A percentile compares a stretch with the other conserved stretches of the same genome.
Evolutionary conservation across 2,888 invertebrate species (phyloP).

Genomic region (Pyrrhosoma nymphula): DNA sequence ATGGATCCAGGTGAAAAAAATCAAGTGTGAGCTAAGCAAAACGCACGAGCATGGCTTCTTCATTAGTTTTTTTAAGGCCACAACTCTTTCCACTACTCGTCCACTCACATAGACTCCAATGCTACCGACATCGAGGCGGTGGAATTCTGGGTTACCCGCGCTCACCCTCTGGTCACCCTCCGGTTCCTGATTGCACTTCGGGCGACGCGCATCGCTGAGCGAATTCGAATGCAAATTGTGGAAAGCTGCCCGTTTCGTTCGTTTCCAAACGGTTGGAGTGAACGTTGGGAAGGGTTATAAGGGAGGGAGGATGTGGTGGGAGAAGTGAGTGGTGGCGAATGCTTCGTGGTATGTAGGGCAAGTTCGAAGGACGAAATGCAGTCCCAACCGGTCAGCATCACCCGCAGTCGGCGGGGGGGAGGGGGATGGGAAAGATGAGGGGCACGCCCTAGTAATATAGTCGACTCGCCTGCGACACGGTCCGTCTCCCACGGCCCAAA

Average conservation of each 20-base stretch:
- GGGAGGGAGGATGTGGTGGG: background rate
- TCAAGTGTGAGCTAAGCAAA: background rate
- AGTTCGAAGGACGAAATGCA: slow-evolving; percentile 65
- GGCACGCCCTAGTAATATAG: background rate
- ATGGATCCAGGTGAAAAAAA: background rate
- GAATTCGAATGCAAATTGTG: slow-evolving; percentile 62
- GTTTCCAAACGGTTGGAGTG: background rate
- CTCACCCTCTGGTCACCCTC: background rate
- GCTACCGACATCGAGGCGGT: background rate
- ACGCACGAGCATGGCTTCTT: background rate
- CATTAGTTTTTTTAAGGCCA: background rate
- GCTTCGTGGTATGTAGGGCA: slow-evolving; percentile 60
- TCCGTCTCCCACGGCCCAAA: slow-evolving; percentile 33
- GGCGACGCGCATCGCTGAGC: background rate
- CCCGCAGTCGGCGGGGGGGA: background rate
- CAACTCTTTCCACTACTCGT: background rate
- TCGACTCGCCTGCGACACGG: slow-evolving; percentile 19
- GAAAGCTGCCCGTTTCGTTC: slow-evolving; percentile 9
- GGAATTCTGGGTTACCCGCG: background rate
- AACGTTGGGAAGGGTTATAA: background rate
- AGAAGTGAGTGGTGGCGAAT: background rate
- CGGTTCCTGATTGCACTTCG: slow-evolving; percentile 39
- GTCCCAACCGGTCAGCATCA: slow-evolving; percentile 33
- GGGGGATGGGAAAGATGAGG: background rate
- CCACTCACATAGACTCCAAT: too few relatives aligned